Evolutionary conservation across 2,797 vertebrate species (phyloP).

Genomic region (Sebastes glaucus): DNA sequence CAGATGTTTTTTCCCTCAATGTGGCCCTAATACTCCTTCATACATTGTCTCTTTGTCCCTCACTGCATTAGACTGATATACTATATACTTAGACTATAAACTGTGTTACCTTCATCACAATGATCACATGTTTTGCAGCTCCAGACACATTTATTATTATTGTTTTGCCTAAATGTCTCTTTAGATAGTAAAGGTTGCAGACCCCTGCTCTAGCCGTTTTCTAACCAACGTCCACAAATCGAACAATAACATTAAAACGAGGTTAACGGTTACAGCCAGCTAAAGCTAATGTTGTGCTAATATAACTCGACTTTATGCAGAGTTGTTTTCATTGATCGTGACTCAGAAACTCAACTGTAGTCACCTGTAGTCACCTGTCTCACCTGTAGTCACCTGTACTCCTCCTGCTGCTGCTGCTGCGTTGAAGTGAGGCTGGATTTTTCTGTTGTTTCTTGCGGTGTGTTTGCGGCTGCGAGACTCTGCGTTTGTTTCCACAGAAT

Average conservation of each 20-base stretch:
- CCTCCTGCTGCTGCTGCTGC: neutral
- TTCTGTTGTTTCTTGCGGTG: neutral
- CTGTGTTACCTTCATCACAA: too few relatives aligned
- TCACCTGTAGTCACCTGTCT: neutral
- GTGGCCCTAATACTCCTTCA: accelerated
- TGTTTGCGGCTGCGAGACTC: neutral
- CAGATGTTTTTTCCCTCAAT: too few relatives aligned
- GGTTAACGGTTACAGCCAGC: neutral
- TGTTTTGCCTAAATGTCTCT: too few relatives aligned
- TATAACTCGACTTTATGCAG: accelerated
- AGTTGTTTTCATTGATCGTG: neutral
- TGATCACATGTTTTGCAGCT: too few relatives aligned
- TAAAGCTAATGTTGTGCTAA: neutral
- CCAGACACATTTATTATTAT: too few relatives aligned
- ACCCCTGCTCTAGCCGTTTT: too few relatives aligned
- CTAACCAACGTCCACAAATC: neutral
- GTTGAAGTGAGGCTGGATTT: neutral
- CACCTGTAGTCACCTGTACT: neutral
- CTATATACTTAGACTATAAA: too few relatives aligned
- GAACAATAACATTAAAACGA: neutral
- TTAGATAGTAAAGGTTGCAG: too few relatives aligned
- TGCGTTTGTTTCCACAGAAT: neutral
- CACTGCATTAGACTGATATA: too few relatives aligned
- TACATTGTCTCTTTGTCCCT: too few relatives aligned
- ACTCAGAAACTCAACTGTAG: neutral